Evolutionary conservation across 1,140 invertebrate genomes (phyloP).

Genomic region (Macrotrachela quadricornifera): DNA sequence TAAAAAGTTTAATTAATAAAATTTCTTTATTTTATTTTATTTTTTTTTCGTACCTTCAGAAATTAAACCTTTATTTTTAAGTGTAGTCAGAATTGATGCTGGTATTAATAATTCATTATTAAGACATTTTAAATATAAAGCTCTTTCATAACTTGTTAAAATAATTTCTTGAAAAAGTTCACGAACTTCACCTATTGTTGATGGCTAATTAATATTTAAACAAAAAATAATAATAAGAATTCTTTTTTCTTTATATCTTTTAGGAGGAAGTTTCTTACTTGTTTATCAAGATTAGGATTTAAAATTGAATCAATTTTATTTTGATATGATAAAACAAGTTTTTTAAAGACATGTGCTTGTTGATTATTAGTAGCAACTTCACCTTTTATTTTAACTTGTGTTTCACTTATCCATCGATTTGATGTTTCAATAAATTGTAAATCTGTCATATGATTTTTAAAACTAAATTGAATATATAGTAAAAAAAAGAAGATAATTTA

Average conservation of each 20-base stretch:
- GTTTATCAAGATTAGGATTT: slow-evolving; percentile 25
- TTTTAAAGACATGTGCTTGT: slow-evolving; percentile 18
- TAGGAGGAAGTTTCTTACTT: slow-evolving; percentile 13
- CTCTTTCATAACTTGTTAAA: slow-evolving; percentile 13
- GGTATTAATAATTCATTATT: slow-evolving; percentile 14
- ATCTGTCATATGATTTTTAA: slow-evolving; percentile 29
- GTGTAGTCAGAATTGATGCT: background rate
- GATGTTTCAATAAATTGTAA: slow-evolving; percentile 29
- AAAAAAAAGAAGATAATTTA: background rate
- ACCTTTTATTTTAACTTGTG: slow-evolving; percentile 28
- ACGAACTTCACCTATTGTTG: slow-evolving; percentile 18
- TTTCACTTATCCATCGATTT: slow-evolving; percentile 25
- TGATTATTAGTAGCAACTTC: slow-evolving; percentile 26
- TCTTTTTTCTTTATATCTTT: background rate
- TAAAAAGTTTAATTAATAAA: background rate
- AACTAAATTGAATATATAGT: slow-evolving; percentile 18
- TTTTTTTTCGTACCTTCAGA: background rate
- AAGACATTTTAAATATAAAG: slow-evolving; percentile 19
- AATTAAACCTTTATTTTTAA: background rate
- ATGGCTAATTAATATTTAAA: slow-evolving; percentile 12
- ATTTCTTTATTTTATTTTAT: background rate
- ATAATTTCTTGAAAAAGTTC: slow-evolving; percentile 17
- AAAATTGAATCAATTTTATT: slow-evolving; percentile 21
- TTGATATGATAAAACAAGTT: slow-evolving; percentile 17
- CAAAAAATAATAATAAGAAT: slow-evolving; percentile 10